phyloP scores from a whole-genome alignment of 2,888 invertebrate genomes.

The Colostygia pectinataria region DNA sequence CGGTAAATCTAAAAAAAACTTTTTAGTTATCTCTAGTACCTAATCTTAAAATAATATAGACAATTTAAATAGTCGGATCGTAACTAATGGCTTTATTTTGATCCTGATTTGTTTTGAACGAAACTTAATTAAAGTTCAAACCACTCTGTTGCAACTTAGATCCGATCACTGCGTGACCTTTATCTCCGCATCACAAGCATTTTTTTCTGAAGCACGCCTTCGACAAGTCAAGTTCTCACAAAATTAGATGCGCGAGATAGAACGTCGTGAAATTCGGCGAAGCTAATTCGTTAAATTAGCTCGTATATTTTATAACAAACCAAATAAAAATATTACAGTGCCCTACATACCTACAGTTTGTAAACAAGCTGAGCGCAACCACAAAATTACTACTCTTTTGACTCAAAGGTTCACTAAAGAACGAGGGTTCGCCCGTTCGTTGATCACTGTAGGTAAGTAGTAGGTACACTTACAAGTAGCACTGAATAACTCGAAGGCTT shows the following conservation, averaged over 20 bases:
- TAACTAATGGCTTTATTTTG: too few relatives aligned
- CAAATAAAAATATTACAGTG: too few relatives aligned
- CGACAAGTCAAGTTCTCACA: constrained; percentile 13
- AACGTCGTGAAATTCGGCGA: constrained; percentile 5
- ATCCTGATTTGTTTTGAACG: too few relatives aligned
- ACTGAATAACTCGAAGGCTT: background rate
- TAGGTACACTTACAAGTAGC: constrained; percentile 1
- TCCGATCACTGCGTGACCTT: background rate
- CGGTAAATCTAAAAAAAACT: too few relatives aligned
- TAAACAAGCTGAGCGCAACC: background rate
- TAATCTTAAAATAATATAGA: too few relatives aligned
- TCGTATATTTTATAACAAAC: too few relatives aligned
- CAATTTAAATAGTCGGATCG: too few relatives aligned
- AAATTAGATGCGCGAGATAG: constrained; percentile 18
- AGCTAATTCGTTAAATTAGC: constrained; percentile 10
- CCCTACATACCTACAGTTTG: background rate
- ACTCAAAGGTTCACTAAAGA: constrained; percentile 11
- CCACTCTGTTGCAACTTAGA: background rate
- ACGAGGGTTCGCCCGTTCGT: constrained; percentile 1
- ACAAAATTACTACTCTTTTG: constrained; percentile 11
- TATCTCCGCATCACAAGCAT: background rate
- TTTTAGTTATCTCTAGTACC: too few relatives aligned
- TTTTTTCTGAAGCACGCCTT: constrained; percentile 6
- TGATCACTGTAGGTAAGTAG: constrained; percentile 9
- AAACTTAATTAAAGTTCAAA: too few relatives aligned